Evolutionary conservation across 2,797 vertebrate genomes (phyloP), one percentile per base, ranked within the genome.

Genomic region (Anolis apletophallus): DNA sequence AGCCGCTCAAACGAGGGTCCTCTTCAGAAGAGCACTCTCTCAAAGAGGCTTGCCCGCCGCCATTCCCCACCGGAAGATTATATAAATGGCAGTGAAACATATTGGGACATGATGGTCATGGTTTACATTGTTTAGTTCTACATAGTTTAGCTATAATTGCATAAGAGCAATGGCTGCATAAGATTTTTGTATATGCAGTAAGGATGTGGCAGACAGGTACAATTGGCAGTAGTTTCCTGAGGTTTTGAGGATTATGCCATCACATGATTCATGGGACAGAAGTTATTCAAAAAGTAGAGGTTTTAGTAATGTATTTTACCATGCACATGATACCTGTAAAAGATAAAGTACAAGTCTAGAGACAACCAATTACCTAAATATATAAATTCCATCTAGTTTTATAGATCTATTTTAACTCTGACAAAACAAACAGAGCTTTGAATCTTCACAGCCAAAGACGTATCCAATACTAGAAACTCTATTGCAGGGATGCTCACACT

Each of bases 381-480:
- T 52, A 55, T 69, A 71, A 54, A 81, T 55, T 36, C 69, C 32
- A 69, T 12, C 40, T 52, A 46, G 10, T 69, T 69, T 67, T 69
- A 14, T 71, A 55, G 80, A 81, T 81, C 80, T 81, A 71, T 32
- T 81, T 80, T 19, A 23, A 10, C 29, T 80, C 54, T 68, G 46
- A 54, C 54, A 81, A 21, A 34, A 69, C 29, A 50, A 68, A 67
- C 46, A 17, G 17, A 69, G n/a, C 50, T 32, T 54, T 81, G 14
- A 67, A 54, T 11, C 21, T 54, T 34, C n/a, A 81, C 32, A 54
- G 64, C n/a, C 71, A 34, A 69, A 26, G n/a, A 26, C 55, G 19
- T 23, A 71, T 34, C 54, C n/a, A 52, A 8, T 69, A 81, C 3
- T 13, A 75, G 73, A 46, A 75, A 75, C 3, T n/a, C n/a, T n/a